Conservation (phyloP, 1,140 invertebrate genomes). For the Eubasilissa regina region DNA sequence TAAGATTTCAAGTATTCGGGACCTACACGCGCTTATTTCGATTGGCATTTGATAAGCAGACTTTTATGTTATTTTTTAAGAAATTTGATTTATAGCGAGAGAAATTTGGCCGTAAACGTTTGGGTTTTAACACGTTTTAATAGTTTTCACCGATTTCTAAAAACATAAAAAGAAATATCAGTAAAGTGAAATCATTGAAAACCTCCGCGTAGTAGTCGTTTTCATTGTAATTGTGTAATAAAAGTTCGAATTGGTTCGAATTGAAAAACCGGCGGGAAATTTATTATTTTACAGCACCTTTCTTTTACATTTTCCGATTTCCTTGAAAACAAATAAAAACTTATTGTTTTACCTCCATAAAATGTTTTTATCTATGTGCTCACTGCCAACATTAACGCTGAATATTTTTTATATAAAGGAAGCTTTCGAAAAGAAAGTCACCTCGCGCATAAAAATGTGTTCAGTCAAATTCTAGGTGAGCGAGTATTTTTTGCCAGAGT, state of each 20-base stretch:
- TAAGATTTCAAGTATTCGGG: slow-evolving; percentile 25
- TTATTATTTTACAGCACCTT: slow-evolving; percentile 38
- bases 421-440: too few relatives aligned
- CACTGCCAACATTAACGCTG: not conserved
- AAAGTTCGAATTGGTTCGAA: slow-evolving; percentile 21
- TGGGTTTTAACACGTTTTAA: slow-evolving; percentile 33
- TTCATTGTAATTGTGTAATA: slow-evolving; percentile 34
- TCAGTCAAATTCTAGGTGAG: too few relatives aligned
- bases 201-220: slow-evolving; percentile 30
- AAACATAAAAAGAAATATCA: slow-evolving; percentile 20
- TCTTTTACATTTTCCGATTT: slow-evolving; percentile 24
- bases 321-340: slow-evolving; percentile 38
- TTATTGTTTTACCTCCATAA: slow-evolving; percentile 29
- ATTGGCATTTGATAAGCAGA: slow-evolving; percentile 33
- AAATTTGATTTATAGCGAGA: slow-evolving; percentile 33
- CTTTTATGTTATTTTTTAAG: slow-evolving; percentile 37
- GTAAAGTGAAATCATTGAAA: slow-evolving; percentile 32
- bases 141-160: slow-evolving; percentile 25
- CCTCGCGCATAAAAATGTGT: too few relatives aligned
- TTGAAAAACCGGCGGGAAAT: slow-evolving; percentile 30
- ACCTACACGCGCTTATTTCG: slow-evolving; percentile 22
- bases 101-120: slow-evolving; percentile 12
- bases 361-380: slow-evolving; percentile 29
- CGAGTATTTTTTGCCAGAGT: not conserved
- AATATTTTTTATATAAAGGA: slow-evolving; percentile 10